Conservation (phyloP, 2,113 vertebrate species). For the Naja naja region DNA sequence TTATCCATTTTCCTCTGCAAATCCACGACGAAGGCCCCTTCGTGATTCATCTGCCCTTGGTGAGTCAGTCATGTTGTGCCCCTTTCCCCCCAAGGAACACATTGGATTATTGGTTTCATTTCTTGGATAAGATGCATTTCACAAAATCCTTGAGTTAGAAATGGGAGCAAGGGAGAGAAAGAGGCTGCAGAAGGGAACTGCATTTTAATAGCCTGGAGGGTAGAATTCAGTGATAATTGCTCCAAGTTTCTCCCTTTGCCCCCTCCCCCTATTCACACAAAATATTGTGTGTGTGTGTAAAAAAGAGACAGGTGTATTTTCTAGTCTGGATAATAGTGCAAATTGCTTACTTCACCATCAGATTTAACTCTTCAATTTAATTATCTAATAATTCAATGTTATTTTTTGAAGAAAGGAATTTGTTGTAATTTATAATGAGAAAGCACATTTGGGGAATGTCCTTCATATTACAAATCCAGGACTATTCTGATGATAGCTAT, state of each 20-base stretch:
- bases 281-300: not conserved
- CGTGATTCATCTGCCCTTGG: constrained; percentile 84
- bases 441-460: not conserved
- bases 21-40: constrained; percentile 86
- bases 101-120: not conserved
- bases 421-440: not conserved
- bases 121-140: not conserved
- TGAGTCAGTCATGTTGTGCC: constrained; percentile 52
- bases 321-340: not conserved
- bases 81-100: not conserved
- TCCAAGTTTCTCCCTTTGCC: not conserved
- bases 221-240: not conserved
- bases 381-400: not conserved
- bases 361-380: not conserved
- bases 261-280: not conserved
- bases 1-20: constrained; percentile 84
- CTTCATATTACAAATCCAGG: not conserved
- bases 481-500: not conserved
- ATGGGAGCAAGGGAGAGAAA: not conserved
- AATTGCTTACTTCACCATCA: not conserved
- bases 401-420: not conserved
- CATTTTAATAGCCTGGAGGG: not conserved
- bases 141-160: not conserved
- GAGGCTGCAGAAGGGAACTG: not conserved
- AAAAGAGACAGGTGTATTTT: not conserved